These are phyloP conservation scores for Procambarus clarkii DNA, from an alignment of 1,140 invertebrate genomes.

Conservation along the genomic window DNA sequence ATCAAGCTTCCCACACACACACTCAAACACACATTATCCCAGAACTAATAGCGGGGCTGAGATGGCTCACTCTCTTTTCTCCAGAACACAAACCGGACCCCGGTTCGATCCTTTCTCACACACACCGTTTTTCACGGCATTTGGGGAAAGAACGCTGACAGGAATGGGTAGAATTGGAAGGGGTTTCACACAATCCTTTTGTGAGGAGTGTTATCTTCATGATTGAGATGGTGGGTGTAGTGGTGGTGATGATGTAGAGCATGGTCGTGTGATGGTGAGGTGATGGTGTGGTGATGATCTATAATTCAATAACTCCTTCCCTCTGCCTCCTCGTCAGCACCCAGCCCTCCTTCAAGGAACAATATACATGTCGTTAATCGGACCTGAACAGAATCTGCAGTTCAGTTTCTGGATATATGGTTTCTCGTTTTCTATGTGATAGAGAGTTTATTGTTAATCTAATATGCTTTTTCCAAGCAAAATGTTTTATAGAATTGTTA, in stretches of 20 bases:
- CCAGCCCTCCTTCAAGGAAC: too few relatives aligned
- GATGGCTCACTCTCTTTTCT: not conserved
- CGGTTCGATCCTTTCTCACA: not conserved
- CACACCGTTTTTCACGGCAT: not conserved
- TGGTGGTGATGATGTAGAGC: not conserved
- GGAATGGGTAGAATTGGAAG: slow-evolving; percentile 1
- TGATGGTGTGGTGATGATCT: not conserved
- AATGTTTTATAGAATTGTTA: too few relatives aligned
- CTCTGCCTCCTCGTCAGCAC: too few relatives aligned
- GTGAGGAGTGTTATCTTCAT: not conserved
- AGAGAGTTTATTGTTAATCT: too few relatives aligned
- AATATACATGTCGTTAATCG: too few relatives aligned
- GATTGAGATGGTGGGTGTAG: not conserved
- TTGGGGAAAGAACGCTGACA: not conserved
- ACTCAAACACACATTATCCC: not conserved
- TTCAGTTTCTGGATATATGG: too few relatives aligned
- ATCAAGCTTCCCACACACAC: not conserved
- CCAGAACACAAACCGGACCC: not conserved
- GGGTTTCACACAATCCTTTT: not conserved
- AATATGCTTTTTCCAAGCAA: too few relatives aligned
- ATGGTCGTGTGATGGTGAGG: not conserved
- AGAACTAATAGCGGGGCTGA: too few relatives aligned
- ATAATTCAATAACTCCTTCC: too few relatives aligned
- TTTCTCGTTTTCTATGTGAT: too few relatives aligned
- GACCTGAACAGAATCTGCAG: too few relatives aligned